Conservation (phyloP, 2,797 vertebrate species). For the Botia almorhae region DNA sequence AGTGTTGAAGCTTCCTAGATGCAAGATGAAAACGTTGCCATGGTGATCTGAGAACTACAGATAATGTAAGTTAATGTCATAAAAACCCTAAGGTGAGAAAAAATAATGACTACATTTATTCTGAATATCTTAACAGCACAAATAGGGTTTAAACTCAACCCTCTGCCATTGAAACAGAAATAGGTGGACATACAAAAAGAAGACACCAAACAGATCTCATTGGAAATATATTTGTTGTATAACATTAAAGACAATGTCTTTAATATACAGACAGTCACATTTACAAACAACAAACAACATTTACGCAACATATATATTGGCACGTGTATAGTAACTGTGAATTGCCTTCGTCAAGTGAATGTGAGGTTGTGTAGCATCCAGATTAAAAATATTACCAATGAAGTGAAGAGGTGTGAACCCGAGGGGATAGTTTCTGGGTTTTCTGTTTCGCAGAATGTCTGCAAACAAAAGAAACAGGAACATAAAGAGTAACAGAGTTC, state of each 20-base stretch:
- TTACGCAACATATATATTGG: too few relatives aligned
- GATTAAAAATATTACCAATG: slow-evolving; percentile 62
- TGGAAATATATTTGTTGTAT: too few relatives aligned
- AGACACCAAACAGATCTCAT: too few relatives aligned
- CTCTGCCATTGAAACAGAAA: too few relatives aligned
- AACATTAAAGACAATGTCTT: too few relatives aligned
- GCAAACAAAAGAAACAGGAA: slow-evolving; percentile 55
- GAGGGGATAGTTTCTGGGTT: slow-evolving; percentile 69
- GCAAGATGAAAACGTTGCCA: slow-evolving; percentile 39
- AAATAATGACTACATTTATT: too few relatives aligned
- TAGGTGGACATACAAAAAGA: too few relatives aligned
- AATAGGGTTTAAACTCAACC: too few relatives aligned
- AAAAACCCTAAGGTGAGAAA: background rate
- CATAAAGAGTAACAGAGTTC: slow-evolving; percentile 54
- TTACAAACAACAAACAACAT: too few relatives aligned
- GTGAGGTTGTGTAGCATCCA: slow-evolving; percentile 66
- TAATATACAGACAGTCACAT: background rate
- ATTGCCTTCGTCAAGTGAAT: slow-evolving; percentile 69
- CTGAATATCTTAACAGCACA: too few relatives aligned
- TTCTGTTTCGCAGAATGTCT: slow-evolving; percentile 61
- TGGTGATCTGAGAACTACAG: slow-evolving; percentile 25
- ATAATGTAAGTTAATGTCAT: background rate
- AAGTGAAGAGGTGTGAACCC: slow-evolving; percentile 66
- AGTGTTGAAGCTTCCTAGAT: slow-evolving; percentile 12
- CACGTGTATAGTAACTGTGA: background rate